Percentiles rank a stretch among this genome's conserved stretches.
phyloP scores from a whole-genome alignment of 2,113 vertebrate genomes.

The Mus musculus region GRCm39 chr14:28437001-28437500 shows the following conservation, averaged over 20 bases:
- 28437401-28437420: background rate
- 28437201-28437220: conserved; percentile 24
- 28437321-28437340: background rate
- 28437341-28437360: background rate
- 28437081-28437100: conserved; percentile 55
- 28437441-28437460: background rate
- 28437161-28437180: conserved; percentile 5
- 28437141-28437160: background rate
- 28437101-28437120: conserved; percentile 56
- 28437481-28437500: conserved; percentile 6
- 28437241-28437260: background rate
- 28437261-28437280: conserved; percentile 9
- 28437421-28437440: background rate
- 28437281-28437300: background rate
- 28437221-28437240: conserved; percentile 16
- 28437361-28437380: too few species aligned
- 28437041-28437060: conserved; percentile 83
- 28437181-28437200: conserved; percentile 7
- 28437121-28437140: conserved; percentile 30
- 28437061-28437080: conserved; percentile 78
- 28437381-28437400: background rate
- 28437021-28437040: conserved; percentile 81
- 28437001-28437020: conserved; percentile 81
- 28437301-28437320: background rate
- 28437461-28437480: conserved; percentile 14